Percentiles rank a stretch among this genome's conserved stretches.
Conservation (phyloP, 2,888 invertebrate species). For the Torymus aiolomorphi region DNA sequence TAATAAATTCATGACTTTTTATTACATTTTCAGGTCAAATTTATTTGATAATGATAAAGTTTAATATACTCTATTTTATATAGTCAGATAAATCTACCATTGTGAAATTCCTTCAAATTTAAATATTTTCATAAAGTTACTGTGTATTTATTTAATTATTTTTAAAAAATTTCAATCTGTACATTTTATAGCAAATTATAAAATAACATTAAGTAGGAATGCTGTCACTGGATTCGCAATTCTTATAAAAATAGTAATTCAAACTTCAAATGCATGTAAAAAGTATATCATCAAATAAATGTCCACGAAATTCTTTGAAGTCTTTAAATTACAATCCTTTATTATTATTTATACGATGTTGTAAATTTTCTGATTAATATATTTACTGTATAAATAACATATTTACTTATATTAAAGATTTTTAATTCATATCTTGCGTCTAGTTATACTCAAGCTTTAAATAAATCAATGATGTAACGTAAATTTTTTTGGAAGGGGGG, state of each 20-base stretch:
- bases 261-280: conserved; percentile 43
- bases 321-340: conserved; percentile 35
- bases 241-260: conserved; percentile 35
- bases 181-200: neutral
- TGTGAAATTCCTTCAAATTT: neutral
- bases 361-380: too few relatives aligned
- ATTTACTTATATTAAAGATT: too few relatives aligned
- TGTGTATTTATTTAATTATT: conserved; percentile 19
- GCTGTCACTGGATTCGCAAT: conserved; percentile 17
- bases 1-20: conserved; percentile 15
- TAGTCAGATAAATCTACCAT: neutral
- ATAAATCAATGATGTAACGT: too few relatives aligned
- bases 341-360: neutral
- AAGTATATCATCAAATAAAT: conserved; percentile 47
- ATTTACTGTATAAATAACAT: too few relatives aligned
- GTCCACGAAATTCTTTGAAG: conserved; percentile 30
- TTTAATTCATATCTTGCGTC: too few relatives aligned
- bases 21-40: neutral
- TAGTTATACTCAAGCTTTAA: too few relatives aligned
- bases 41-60: conserved; percentile 17
- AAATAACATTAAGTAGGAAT: conserved; percentile 23
- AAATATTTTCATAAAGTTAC: neutral
- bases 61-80: neutral
- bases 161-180: conserved; percentile 10
- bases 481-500: too few relatives aligned